Conservation (phyloP, 2,888 invertebrate genomes). For the Lapara coniferarum region DNA sequence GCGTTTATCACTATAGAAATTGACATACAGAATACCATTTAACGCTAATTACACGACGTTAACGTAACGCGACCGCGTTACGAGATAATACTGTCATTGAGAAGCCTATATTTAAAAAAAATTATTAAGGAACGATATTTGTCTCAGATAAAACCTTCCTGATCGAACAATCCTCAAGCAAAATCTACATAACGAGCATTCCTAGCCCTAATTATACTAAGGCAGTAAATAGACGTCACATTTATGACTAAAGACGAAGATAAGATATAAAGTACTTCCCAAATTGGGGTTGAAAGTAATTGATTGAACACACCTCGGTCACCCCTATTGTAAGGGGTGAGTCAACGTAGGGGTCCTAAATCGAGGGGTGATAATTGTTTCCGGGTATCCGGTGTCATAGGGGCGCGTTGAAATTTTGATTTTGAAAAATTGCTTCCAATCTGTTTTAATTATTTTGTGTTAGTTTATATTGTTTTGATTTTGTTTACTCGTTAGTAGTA, state of each 20-base stretch:
- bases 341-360: constrained; percentile 16
- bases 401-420: constrained; percentile 13
- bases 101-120: too few relatives aligned
- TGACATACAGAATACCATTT: too few relatives aligned
- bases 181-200: too few relatives aligned
- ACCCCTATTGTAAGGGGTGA: constrained; percentile 10
- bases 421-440: constrained; percentile 12
- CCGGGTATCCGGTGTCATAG: constrained; percentile 13
- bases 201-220: neutral
- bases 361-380: constrained; percentile 21
- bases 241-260: constrained; percentile 1
- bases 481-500: too few relatives aligned
- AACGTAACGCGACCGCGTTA: too few relatives aligned
- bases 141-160: too few relatives aligned
- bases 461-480: neutral
- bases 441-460: constrained; percentile 3
- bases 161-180: too few relatives aligned
- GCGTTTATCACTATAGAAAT: too few relatives aligned
- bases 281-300: constrained; percentile 20
- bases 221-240: neutral
- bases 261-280: constrained; percentile 1
- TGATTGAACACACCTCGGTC: constrained; percentile 22
- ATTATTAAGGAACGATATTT: too few relatives aligned
- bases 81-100: too few relatives aligned
- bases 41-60: too few relatives aligned